Conservation (phyloP, 64 coral and sea anemone species). For the Montipora efflorescens region DNA sequence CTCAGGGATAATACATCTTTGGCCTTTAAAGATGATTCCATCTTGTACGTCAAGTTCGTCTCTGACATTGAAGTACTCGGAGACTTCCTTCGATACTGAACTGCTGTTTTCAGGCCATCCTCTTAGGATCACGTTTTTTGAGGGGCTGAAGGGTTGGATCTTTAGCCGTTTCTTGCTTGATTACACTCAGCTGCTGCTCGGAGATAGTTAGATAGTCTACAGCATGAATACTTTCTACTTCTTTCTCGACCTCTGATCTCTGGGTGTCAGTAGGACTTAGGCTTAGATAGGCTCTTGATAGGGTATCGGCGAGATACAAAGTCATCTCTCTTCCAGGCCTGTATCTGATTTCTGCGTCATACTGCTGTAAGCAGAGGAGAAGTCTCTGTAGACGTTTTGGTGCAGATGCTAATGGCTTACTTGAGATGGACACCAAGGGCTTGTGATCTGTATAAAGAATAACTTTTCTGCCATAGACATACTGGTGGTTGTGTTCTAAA, state of each 20-base stretch:
- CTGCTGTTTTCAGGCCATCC: background rate
- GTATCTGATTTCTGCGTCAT: too few relatives aligned
- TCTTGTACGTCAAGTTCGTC: background rate
- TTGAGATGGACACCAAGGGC: too few relatives aligned
- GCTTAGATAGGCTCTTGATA: constrained; percentile 37
- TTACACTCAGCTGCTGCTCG: too few relatives aligned
- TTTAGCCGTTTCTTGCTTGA: too few relatives aligned
- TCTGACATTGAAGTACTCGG: background rate
- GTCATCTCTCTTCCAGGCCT: too few relatives aligned
- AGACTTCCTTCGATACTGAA: constrained; percentile 6
- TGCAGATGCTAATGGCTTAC: background rate
- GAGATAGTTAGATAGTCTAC: too few relatives aligned
- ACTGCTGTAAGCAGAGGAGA: too few relatives aligned
- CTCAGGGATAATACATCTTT: constrained; percentile 8
- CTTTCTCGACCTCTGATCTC: background rate
- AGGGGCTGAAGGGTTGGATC: background rate
- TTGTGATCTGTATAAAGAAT: too few relatives aligned
- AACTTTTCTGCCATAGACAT: too few relatives aligned
- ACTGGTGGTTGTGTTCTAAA: too few relatives aligned
- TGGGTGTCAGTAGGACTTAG: background rate
- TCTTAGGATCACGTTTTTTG: background rate
- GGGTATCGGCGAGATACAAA: background rate
- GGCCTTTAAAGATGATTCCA: constrained; percentile 13
- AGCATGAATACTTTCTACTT: too few relatives aligned
- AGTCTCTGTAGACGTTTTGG: constrained; percentile 36